phyloP scores from a whole-genome alignment of 2,888 invertebrate species.

The Xestoiulus laeticollis region DNA sequence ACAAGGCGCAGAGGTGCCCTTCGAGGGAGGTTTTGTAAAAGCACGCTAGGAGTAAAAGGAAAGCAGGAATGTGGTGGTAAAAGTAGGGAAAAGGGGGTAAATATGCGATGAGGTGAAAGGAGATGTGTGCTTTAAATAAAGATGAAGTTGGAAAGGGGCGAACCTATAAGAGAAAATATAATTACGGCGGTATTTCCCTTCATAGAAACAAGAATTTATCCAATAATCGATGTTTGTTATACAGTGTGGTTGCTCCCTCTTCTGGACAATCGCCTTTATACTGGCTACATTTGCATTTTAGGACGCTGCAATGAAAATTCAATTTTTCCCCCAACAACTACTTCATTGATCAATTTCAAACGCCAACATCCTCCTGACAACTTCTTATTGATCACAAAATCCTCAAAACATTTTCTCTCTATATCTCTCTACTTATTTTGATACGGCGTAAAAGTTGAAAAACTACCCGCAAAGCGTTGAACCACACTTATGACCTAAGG shows the following conservation, averaged over 20 bases:
- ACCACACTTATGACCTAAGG: background rate
- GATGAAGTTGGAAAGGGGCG: background rate
- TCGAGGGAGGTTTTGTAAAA: background rate
- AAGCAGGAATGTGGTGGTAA: background rate
- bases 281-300: constrained; percentile 3
- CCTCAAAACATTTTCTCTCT: background rate
- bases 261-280: constrained; percentile 11
- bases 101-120: background rate
- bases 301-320: background rate
- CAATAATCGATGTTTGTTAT: constrained; percentile 23
- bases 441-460: background rate
- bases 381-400: constrained; percentile 20
- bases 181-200: background rate
- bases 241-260: background rate
- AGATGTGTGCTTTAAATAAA: constrained; percentile 34
- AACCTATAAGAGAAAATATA: background rate
- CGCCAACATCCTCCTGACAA: constrained; percentile 21
- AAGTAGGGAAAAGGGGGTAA: background rate
- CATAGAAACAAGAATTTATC: constrained; percentile 21
- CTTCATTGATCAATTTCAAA: constrained; percentile 20
- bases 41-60: background rate
- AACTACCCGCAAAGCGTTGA: background rate
- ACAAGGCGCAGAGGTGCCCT: background rate
- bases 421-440: background rate
- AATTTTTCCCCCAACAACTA: constrained; percentile 6